Base-by-base conservation (phyloP, 1,140 invertebrate species). In the Melitaea cinxia region DNA sequence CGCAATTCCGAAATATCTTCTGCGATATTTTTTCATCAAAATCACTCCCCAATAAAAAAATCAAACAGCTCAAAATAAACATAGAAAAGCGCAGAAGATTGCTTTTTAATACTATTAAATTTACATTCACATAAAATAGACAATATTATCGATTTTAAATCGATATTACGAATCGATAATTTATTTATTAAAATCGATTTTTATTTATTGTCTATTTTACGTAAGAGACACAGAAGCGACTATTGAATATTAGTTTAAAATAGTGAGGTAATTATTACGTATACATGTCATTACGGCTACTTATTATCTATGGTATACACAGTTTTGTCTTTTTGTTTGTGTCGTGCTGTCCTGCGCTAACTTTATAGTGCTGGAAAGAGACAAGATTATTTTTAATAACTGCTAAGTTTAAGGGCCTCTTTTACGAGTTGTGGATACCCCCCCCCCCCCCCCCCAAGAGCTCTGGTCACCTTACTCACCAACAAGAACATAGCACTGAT, bases 251-350 rank as follows among this genome's bases (percentile, higher is more conserved):
- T 68, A 74, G 73, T 80, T 82, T 81, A 73, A 80, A 80, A 82
- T 86, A 86, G 75, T 89, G 88, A 91, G 88, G 88, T 91, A 91
- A 82, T 74, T 68, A 73, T 89, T 91, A 91, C 88, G 86, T 91
- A 91, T 89, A 91, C 88, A 82, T 80, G 83, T 80, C 79, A 72
- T 65, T 76, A 79, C 65, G 15, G 67, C 73, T 72, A 72, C 73
- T 83, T 81, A 81, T 39, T 26, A 35, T 60, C 71, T 83, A 83
- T 79, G 80, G 83, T 88, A 88, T 88, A 88, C 82, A 77, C 81
- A 77, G 77, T 82, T 77, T 76, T 79, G 69, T 81, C 77, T 83
- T 82, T 81, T 82, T 53, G 42, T 59, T 70, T 61, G 47, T 59
- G 63, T 65, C 57, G 12, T 60, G 54, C 50, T 61, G 45, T 67